Percentiles rank a stretch among this genome's conserved stretches.
phyloP scores from a whole-genome alignment of 30 jellyfish, hydroid and myxozoan genomes.

The Phacellophora camtschatica region DNA sequence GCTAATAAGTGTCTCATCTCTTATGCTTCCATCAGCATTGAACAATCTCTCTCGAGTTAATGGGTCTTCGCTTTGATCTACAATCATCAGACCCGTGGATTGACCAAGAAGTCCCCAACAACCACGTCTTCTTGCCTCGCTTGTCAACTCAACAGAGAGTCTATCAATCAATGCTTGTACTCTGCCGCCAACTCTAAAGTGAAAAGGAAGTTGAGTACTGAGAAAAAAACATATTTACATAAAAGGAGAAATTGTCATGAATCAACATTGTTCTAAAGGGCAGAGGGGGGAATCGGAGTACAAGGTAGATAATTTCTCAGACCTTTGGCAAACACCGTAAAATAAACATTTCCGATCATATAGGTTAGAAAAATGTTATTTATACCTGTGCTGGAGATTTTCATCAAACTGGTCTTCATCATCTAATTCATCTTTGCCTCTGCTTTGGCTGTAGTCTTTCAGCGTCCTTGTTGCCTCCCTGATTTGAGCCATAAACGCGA shows the following conservation, averaged over 20 bases:
- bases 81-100: constrained; percentile 74
- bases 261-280: too few relatives aligned
- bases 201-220: too few relatives aligned
- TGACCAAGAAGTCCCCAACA: constrained; percentile 92
- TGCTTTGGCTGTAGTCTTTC: constrained; percentile 49
- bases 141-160: constrained; percentile 70
- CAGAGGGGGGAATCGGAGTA: too few relatives aligned
- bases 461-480: constrained; percentile 81
- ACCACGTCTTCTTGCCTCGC: constrained; percentile 94
- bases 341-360: too few relatives aligned
- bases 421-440: constrained; percentile 58
- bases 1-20: constrained; percentile 36
- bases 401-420: constrained; percentile 74
- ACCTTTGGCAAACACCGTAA: not conserved
- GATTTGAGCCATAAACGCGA: constrained; percentile 82
- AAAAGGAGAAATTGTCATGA: not conserved
- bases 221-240: too few relatives aligned
- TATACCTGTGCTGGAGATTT: constrained; percentile 76
- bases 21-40: constrained; percentile 82
- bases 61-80: constrained; percentile 65
- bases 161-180: constrained; percentile 68
- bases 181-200: constrained; percentile 79
- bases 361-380: too few relatives aligned
- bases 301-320: too few relatives aligned
- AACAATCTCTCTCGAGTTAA: constrained; percentile 70